A percentile compares a stretch with the other conserved stretches of the same genome.
Evolutionary conservation across 2,888 invertebrate genomes (phyloP).

Genomic region (Folsomia candida): DNA sequence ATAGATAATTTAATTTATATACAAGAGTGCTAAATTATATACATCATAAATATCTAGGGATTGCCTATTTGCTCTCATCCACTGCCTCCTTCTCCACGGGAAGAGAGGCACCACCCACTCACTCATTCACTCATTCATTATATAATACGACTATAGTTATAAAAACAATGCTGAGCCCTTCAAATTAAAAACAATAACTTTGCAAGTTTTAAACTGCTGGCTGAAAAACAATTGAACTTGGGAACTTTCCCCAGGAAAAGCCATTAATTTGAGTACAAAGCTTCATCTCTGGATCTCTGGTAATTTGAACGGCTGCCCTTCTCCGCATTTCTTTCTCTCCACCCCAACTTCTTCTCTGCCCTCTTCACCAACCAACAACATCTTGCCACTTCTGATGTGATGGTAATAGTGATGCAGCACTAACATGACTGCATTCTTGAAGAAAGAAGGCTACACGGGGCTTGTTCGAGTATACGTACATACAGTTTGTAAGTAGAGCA

Average conservation of each 20-base stretch:
- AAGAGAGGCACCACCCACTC: background rate
- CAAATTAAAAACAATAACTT: constrained; percentile 21
- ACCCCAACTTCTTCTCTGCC: too few relatives aligned
- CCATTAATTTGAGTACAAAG: constrained; percentile 19
- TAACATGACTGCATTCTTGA: background rate
- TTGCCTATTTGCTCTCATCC: background rate
- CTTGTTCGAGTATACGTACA: too few relatives aligned
- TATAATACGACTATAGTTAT: too few relatives aligned
- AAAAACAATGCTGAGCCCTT: constrained; percentile 6
- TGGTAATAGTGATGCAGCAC: background rate
- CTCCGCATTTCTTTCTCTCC: too few relatives aligned
- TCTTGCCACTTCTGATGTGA: background rate
- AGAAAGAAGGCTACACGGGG: too few relatives aligned
- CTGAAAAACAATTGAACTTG: constrained; percentile 16
- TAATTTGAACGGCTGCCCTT: constrained; percentile 16
- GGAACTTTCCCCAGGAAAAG: constrained; percentile 12
- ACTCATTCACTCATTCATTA: background rate
- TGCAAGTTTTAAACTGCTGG: constrained; percentile 2
- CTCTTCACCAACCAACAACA: background rate
- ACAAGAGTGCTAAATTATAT: background rate
- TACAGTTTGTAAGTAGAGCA: too few relatives aligned
- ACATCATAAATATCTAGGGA: background rate
- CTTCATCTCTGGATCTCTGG: constrained; percentile 14
- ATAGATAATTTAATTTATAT: background rate
- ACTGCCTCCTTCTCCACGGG: too few relatives aligned